Conservation (phyloP, 2,888 invertebrate species). For the Drosophila neotestacea region DNA sequence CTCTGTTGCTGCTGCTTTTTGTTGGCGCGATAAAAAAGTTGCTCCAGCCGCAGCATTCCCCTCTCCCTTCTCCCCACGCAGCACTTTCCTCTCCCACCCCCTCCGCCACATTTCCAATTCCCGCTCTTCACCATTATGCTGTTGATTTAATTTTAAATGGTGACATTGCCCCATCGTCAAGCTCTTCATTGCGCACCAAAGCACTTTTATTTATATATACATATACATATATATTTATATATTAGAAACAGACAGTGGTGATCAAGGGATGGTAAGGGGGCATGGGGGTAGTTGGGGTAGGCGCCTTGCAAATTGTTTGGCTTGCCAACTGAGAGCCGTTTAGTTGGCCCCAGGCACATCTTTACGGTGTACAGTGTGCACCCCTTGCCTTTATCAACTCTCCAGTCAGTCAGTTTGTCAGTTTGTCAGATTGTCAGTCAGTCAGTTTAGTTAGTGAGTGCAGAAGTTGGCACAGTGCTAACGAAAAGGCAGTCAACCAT, state of each 20-base stretch:
- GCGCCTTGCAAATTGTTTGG: slow-evolving; percentile 69
- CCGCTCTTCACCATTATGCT: slow-evolving; percentile 55
- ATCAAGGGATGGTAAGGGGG: neutral
- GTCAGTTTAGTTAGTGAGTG: slow-evolving; percentile 32
- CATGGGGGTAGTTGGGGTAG: slow-evolving; percentile 3
- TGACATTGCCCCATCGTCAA: slow-evolving; percentile 64
- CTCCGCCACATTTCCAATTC: neutral
- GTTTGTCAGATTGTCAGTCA: slow-evolving; percentile 25
- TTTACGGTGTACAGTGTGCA: slow-evolving; percentile 62
- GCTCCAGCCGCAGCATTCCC: slow-evolving; percentile 41
- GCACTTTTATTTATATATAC: slow-evolving; percentile 73
- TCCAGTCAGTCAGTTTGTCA: slow-evolving; percentile 34
- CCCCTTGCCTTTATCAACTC: slow-evolving; percentile 3
- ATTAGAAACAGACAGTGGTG: slow-evolving; percentile 24
- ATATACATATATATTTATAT: slow-evolving; percentile 63
- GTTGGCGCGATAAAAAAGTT: slow-evolving; percentile 78
- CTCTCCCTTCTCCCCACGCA: neutral
- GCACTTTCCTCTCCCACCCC: neutral
- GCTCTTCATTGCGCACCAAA: slow-evolving; percentile 61
- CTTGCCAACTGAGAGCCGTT: slow-evolving; percentile 69
- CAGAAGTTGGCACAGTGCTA: slow-evolving; percentile 52
- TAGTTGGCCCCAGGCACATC: slow-evolving; percentile 66
- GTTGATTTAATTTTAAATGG: slow-evolving; percentile 83
- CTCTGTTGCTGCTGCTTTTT: slow-evolving; percentile 60
- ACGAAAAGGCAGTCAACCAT: slow-evolving; percentile 61